Evolutionary conservation across 2,113 vertebrate species (phyloP).

Genomic region (Syrrhaptes paradoxus): DNA sequence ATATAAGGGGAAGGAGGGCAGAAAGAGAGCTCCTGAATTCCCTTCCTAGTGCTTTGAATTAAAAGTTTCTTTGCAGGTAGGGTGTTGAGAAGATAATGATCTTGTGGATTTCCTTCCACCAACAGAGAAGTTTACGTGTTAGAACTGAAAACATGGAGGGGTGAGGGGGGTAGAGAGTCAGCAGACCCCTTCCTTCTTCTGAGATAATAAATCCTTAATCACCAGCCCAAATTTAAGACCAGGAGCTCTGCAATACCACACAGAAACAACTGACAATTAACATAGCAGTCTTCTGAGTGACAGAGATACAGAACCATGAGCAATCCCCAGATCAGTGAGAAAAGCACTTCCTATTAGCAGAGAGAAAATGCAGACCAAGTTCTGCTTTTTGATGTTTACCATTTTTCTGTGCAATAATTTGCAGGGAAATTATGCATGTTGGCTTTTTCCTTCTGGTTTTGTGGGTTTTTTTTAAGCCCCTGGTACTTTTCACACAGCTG

Average conservation of each 20-base stretch:
- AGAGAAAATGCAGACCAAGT: slow-evolving; percentile 19
- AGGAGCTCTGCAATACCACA: not conserved
- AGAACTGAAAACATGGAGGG: not conserved
- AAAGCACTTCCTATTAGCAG: not conserved
- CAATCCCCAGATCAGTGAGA: not conserved
- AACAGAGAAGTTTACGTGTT: not conserved
- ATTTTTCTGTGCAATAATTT: slow-evolving; percentile 16
- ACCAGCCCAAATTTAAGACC: not conserved
- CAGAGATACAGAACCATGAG: slow-evolving; percentile 4
- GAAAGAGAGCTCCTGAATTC: not conserved
- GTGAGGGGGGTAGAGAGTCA: not conserved
- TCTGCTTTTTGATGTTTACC: slow-evolving; percentile 5
- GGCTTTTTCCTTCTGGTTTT: not conserved
- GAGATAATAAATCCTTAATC: not conserved
- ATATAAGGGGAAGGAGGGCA: not conserved
- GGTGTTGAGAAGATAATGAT: not conserved
- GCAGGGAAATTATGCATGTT: not conserved
- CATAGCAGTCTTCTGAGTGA: not conserved
- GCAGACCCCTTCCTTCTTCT: not conserved
- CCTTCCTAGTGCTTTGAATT: not conserved
- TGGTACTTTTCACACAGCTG: slow-evolving; percentile 33
- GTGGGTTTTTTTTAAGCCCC: not conserved
- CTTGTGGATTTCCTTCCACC: not conserved
- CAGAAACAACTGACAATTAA: slow-evolving; percentile 40
- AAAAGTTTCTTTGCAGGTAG: slow-evolving; percentile 48